Base-by-base conservation (phyloP, 2,797 vertebrate genomes). In the Sebastes taczanowskii region DNA sequence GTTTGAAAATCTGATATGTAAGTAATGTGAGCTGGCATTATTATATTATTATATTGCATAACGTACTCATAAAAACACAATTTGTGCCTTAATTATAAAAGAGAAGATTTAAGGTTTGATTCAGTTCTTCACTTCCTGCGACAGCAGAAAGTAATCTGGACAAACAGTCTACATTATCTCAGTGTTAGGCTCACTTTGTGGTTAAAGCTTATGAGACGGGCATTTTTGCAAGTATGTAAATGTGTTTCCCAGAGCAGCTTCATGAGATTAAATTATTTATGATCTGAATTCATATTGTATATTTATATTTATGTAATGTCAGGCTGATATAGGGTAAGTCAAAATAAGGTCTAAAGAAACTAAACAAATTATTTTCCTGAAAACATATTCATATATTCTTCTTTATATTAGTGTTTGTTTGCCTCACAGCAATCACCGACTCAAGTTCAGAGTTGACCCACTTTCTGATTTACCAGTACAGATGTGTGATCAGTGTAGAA, bases 351-450 rank as follows among this genome's bases (percentile, higher is more conserved):
- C 87, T 75, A 32, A 84, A 87, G 84, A 84, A 89, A 77, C 74
- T n/a, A 78, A 86, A 86, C 82, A 81, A 82, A 88, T 84, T 53
- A 81, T 71, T 56, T 72, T 73, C 63, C 59, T 80, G 49, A 13
- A 81, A 87, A 86, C 81, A 82, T 89, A 89, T 94, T 92, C 88
- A 91, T 92, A 71, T 90, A 90, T 88, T 94, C 86, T 84, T 89
- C 87, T 90, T 88, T 90, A 90, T 91, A 87, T 90, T 81, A 71
- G 74, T 87, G 87, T 89, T 86, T 87, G 87, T 88, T 89, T 90
- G 90, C 86, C 88, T 88, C 3, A 73, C 72, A 70, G 90, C 87
- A 4, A 83, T 84, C 81, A 74, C 59, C 46, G 66, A 78, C 74
- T 82, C 78, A 4, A 69, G 87, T 91, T 92, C 86, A 91, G 88